Evolutionary conservation across 2,797 vertebrate genomes (phyloP).

Genomic region (Rachycentron canadum): DNA sequence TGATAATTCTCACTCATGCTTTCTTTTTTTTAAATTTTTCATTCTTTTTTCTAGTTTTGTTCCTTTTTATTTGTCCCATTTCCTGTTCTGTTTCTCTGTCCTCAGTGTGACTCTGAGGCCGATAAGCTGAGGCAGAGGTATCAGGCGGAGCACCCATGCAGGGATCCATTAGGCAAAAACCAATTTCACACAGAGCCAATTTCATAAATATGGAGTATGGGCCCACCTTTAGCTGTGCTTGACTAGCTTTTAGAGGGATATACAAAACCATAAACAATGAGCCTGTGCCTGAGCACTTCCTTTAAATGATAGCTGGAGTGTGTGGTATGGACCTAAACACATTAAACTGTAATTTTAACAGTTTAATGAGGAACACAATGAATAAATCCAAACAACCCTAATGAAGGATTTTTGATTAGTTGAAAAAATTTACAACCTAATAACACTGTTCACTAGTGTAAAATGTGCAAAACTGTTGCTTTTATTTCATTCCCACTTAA

Average conservation of each 20-base stretch:
- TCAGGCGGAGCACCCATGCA: constrained; percentile 85
- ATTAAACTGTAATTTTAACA: constrained; percentile 69
- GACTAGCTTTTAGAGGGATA: constrained; percentile 85
- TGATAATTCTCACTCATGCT: neutral
- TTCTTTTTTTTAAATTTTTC: neutral
- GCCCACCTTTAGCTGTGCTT: constrained; percentile 84
- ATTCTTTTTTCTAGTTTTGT: constrained; percentile 13
- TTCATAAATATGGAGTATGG: constrained; percentile 90
- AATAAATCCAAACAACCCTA: constrained; percentile 46
- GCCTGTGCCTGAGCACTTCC: constrained; percentile 70
- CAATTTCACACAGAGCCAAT: constrained; percentile 90
- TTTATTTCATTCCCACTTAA: constrained; percentile 1
- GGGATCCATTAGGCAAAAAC: constrained; percentile 89
- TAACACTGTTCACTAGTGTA: constrained; percentile 29
- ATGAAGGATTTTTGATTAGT: constrained; percentile 43
- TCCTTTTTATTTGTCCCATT: constrained; percentile 62
- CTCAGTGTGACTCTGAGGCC: constrained; percentile 77
- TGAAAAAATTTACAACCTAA: constrained; percentile 28
- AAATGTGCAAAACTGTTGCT: constrained; percentile 19
- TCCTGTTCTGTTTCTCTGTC: constrained; percentile 67
- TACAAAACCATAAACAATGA: constrained; percentile 86
- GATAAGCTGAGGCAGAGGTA: constrained; percentile 80
- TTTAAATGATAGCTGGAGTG: constrained; percentile 80
- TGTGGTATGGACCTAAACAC: constrained; percentile 68
- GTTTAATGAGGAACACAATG: constrained; percentile 66